Conservation (phyloP, 2,888 invertebrate genomes). For the Allygus modestus region DNA sequence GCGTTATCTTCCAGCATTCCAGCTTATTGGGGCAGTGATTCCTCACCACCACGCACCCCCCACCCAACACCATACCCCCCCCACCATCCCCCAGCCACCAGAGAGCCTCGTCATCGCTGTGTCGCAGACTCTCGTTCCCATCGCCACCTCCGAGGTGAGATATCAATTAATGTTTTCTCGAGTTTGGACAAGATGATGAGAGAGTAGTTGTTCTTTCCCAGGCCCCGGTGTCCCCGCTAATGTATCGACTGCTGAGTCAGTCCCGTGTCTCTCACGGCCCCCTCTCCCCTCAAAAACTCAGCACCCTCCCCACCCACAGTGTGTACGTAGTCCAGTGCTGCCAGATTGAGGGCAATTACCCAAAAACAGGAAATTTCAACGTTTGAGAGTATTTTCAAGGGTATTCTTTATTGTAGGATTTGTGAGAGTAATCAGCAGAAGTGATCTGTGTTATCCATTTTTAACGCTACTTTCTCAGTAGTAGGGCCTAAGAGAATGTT, state of each 20-base stretch:
- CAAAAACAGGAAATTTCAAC: too few relatives aligned
- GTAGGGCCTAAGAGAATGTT: too few relatives aligned
- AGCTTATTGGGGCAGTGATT: too few relatives aligned
- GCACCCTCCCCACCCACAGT: not conserved
- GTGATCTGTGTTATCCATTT: too few relatives aligned
- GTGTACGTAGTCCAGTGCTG: too few relatives aligned
- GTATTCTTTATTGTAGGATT: too few relatives aligned
- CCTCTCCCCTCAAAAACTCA: not conserved
- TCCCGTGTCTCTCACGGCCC: not conserved
- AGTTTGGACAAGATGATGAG: constrained; percentile 41
- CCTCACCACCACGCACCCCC: not conserved
- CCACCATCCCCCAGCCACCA: not conserved
- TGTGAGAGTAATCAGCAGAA: too few relatives aligned
- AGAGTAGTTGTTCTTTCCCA: constrained; percentile 33
- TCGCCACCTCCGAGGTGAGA: constrained; percentile 3
- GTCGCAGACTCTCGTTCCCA: too few relatives aligned
- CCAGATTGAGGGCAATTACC: too few relatives aligned
- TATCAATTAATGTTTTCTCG: constrained; percentile 39
- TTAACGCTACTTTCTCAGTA: too few relatives aligned
- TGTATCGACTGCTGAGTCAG: constrained; percentile 32
- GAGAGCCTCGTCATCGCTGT: not conserved
- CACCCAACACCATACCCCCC: not conserved
- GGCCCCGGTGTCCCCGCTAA: constrained; percentile 10
- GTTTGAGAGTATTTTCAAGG: too few relatives aligned
- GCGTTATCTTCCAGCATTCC: too few relatives aligned